Conservation (phyloP, 2,888 invertebrate genomes). For the Tetragonisca angustula region DNA sequence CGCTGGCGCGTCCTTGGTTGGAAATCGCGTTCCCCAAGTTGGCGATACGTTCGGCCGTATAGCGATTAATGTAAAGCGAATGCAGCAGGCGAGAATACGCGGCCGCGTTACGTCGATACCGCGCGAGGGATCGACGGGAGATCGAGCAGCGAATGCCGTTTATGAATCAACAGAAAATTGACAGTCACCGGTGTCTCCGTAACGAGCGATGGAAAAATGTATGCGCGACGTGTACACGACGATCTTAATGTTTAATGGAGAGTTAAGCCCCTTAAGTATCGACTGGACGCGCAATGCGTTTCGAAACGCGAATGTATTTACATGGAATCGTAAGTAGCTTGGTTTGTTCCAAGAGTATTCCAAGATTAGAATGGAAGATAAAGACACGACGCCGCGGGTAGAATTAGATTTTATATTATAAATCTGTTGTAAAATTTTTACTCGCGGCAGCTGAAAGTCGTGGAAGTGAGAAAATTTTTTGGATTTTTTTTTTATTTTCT, state of each 20-base stretch:
- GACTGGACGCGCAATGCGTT: neutral
- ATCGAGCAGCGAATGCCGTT: constrained; percentile 17
- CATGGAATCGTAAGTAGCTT: neutral
- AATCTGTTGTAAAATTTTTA: too few relatives aligned
- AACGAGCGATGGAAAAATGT: constrained; percentile 12
- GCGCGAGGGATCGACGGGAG: constrained; percentile 2
- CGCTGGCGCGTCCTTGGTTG: constrained; percentile 58
- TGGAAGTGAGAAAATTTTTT: neutral
- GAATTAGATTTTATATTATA: neutral
- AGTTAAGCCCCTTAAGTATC: neutral
- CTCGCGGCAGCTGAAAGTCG: too few relatives aligned
- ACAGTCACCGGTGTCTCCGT: constrained; percentile 20
- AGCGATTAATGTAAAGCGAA: constrained; percentile 56
- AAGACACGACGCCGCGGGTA: neutral
- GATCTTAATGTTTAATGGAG: constrained; percentile 27
- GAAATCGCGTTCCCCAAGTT: constrained; percentile 62
- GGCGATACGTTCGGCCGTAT: constrained; percentile 54
- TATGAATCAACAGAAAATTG: constrained; percentile 35
- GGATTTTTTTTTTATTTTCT: neutral
- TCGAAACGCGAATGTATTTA: neutral
- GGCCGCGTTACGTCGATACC: constrained; percentile 31
- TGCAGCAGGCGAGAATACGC: constrained; percentile 19
- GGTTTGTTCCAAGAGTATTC: neutral
- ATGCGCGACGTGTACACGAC: neutral
- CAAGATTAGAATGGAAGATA: neutral